A percentile compares a stretch with the other conserved stretches of the same genome.
Conservation (phyloP, 2,888 invertebrate genomes). For the Erynnis tages region DNA sequence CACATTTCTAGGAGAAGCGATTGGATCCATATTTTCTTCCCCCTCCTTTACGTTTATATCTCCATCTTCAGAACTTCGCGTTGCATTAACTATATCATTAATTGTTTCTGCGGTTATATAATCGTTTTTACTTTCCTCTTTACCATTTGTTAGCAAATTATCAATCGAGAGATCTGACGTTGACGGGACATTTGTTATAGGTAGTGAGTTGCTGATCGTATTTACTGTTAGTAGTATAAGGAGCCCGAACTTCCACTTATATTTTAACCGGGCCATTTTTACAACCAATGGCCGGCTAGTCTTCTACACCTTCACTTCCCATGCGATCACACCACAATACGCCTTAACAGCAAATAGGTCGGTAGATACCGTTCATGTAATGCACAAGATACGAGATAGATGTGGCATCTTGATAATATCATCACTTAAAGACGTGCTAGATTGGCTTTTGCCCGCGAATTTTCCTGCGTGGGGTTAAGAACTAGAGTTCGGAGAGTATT, state of each 20-base stretch:
- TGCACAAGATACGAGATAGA: conserved; percentile 22
- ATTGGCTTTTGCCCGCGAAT: too few species aligned
- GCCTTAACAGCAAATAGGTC: conserved; percentile 41
- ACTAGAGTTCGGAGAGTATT: too few species aligned
- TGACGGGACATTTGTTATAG: conserved; percentile 38
- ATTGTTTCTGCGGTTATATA: not conserved
- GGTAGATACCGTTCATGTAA: conserved; percentile 26
- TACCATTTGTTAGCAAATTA: not conserved
- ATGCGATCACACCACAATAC: conserved; percentile 43
- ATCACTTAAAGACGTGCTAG: conserved; percentile 23
- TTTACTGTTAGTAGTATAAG: conserved; percentile 42
- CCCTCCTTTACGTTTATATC: too few species aligned
- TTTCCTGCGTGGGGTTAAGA: too few species aligned
- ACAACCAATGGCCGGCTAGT: conserved; percentile 41
- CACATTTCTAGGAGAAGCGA: conserved; percentile 37
- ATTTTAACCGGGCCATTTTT: conserved; percentile 58
- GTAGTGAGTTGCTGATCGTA: conserved; percentile 48
- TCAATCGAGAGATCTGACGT: conserved; percentile 18
- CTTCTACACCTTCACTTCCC: conserved; percentile 39
- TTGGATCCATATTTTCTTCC: too few species aligned
- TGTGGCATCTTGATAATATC: conserved; percentile 45
- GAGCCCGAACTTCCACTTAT: conserved; percentile 51
- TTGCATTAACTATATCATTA: too few species aligned
- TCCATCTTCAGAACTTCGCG: too few species aligned
- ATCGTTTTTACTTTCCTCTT: not conserved